phyloP scores from a whole-genome alignment of 2,113 vertebrate species.

The Phalacrocorax pelagicus region DNA sequence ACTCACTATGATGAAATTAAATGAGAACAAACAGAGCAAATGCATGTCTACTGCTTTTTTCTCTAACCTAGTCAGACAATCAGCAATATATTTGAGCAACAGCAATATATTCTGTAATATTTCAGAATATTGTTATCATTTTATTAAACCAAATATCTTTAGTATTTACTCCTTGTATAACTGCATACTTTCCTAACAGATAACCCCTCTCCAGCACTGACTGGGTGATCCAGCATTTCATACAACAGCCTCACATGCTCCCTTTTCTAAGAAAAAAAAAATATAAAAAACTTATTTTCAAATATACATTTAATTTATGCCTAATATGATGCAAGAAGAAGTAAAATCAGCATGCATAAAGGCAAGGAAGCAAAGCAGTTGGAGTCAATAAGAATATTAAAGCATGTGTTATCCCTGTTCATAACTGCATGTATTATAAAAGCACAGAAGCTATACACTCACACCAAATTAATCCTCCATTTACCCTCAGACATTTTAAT shows the following conservation, averaged over 20 bases:
- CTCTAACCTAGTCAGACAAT: conserved; percentile 40
- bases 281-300: not conserved
- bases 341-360: not conserved
- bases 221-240: not conserved
- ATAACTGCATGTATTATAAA: not conserved
- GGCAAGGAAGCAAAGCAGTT: not conserved
- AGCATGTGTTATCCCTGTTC: not conserved
- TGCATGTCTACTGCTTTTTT: conserved; percentile 40
- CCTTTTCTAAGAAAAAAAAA: not conserved
- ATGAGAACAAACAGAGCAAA: conserved; percentile 52
- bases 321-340: not conserved
- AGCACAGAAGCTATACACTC: conserved; percentile 4
- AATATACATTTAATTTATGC: not conserved
- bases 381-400: not conserved
- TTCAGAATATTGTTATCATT: conserved; percentile 18
- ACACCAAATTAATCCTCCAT: conserved; percentile 36
- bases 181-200: not conserved
- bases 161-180: not conserved
- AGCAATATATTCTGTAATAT: conserved; percentile 17
- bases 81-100: conserved; percentile 32
- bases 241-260: not conserved
- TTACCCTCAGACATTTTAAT: conserved; percentile 73
- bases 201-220: not conserved
- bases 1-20: conserved; percentile 62
- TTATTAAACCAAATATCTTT: conserved; percentile 5